Evolutionary conservation across 1,140 invertebrate species (phyloP).

Genomic region (Scylla paramamosain): DNA sequence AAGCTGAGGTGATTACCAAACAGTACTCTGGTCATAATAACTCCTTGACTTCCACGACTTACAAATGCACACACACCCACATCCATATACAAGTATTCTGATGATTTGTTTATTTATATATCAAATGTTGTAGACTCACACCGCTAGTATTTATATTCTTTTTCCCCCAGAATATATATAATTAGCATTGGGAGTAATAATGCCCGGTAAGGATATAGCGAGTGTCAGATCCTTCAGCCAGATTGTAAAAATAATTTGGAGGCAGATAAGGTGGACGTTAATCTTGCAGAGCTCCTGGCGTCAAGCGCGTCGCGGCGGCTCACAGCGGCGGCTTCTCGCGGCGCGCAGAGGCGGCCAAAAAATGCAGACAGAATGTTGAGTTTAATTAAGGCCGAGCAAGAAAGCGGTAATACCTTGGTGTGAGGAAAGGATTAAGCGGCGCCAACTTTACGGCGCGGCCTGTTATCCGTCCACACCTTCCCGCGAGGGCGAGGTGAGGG

Average conservation of each 20-base stretch:
- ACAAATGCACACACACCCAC: too few species aligned
- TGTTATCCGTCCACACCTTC: neutral
- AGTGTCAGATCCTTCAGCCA: neutral
- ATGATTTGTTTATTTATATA: too few species aligned
- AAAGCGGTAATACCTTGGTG: neutral
- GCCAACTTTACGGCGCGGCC: neutral
- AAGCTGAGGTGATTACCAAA: neutral
- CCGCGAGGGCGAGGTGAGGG: neutral
- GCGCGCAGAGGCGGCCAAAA: neutral
- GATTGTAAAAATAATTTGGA: neutral
- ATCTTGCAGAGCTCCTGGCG: neutral
- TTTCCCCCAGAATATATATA: conserved; percentile 46
- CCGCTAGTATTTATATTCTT: conserved; percentile 27
- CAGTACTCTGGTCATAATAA: neutral
- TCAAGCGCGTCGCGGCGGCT: neutral
- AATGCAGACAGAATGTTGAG: neutral
- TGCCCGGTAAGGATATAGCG: neutral
- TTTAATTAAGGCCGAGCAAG: neutral
- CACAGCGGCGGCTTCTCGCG: neutral
- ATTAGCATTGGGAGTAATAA: neutral
- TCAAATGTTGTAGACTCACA: neutral
- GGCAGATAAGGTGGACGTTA: neutral
- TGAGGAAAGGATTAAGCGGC: neutral
- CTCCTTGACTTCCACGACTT: neutral
- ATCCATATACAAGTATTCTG: too few species aligned